These are phyloP conservation scores for Charina bottae DNA, from an alignment of 2,113 vertebrate genomes.

Conservation along the genomic window DNA sequence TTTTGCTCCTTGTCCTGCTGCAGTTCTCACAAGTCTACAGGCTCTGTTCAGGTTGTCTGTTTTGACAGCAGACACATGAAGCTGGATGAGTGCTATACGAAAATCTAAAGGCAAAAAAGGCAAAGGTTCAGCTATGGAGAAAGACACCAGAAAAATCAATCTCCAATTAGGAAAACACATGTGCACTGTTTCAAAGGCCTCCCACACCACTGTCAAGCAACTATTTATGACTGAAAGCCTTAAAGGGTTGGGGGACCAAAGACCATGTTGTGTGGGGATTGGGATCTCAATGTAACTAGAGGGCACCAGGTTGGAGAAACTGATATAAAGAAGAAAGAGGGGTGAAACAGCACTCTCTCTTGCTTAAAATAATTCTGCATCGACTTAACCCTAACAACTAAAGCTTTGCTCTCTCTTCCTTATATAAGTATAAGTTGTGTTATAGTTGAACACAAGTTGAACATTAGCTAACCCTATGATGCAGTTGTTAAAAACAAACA, in stretches of 20 bases:
- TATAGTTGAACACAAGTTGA: not conserved
- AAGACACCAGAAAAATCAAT: constrained; percentile 1
- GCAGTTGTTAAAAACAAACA: not conserved
- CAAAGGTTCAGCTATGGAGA: constrained; percentile 6
- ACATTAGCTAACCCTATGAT: not conserved
- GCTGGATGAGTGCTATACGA: constrained; percentile 89
- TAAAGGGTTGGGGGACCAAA: not conserved
- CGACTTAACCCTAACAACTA: not conserved
- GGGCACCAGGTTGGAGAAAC: not conserved
- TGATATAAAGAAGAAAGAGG: not conserved
- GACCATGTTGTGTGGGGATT: not conserved
- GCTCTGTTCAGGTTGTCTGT: constrained; percentile 85
- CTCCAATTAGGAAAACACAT: rapidly evolving
- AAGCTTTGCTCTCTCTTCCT: not conserved
- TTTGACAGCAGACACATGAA: constrained; percentile 85
- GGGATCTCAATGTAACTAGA: not conserved
- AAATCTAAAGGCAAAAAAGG: constrained; percentile 79
- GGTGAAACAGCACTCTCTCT: not conserved
- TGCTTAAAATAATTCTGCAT: not conserved
- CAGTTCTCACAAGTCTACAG: constrained; percentile 82
- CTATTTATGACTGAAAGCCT: not conserved
- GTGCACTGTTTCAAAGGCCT: not conserved
- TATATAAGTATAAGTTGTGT: not conserved
- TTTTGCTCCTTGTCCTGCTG: constrained; percentile 84
- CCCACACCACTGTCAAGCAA: not conserved